Conservation (phyloP, 2,797 vertebrate species). For the Sebastes diploproa region DNA sequence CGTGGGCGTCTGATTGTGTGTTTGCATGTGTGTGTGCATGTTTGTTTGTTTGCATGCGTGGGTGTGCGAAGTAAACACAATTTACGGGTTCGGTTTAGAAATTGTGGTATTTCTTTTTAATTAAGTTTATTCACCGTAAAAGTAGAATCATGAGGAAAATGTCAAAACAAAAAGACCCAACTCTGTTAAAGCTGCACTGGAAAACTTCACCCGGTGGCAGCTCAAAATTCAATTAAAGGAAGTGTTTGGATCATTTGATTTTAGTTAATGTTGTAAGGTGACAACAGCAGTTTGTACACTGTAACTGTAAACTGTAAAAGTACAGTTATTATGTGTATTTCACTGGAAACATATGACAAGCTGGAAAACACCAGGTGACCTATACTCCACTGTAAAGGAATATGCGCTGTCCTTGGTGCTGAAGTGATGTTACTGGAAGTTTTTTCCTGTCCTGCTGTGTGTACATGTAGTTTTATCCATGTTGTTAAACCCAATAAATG, state of each 20-base stretch:
- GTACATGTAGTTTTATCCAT: not conserved
- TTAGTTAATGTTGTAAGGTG: not conserved
- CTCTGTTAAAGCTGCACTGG: not conserved
- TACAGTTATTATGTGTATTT: not conserved
- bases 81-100: conserved; percentile 5
- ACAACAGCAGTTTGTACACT: not conserved
- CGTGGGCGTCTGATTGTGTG: conserved; percentile 12
- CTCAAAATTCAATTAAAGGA: not conserved
- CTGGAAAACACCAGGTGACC: not conserved
- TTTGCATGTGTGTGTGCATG: conserved; percentile 1
- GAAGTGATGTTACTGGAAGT: not conserved
- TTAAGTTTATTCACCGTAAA: conserved; percentile 1
- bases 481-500: not conserved
- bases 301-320: not conserved
- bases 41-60: not conserved
- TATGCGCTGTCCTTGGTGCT: conserved; percentile 21
- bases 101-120: not conserved
- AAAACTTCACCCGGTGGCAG: conserved; percentile 3
- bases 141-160: conserved; percentile 8
- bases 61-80: conserved; percentile 32
- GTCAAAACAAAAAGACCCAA: not conserved
- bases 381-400: not conserved
- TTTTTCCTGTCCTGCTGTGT: not conserved
- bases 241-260: not conserved
- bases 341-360: not conserved